Evolutionary conservation across 2,797 vertebrate species (phyloP).

Genomic region (Myoxocephalus aenaeus): DNA sequence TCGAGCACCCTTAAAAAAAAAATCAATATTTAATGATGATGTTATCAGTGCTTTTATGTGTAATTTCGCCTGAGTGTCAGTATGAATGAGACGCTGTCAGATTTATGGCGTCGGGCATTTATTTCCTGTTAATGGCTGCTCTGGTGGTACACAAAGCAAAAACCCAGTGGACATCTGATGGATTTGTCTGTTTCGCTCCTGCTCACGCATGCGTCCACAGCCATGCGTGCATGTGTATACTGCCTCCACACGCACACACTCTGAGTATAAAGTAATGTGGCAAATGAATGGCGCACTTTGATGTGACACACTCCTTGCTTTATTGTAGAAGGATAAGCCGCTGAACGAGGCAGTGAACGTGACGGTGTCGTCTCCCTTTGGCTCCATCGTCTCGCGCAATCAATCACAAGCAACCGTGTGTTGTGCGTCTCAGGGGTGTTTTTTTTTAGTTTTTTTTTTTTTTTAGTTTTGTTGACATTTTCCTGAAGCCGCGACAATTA

Average conservation of each 20-base stretch:
- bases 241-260: not conserved
- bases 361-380: slow-evolving; percentile 16
- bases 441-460: slow-evolving; percentile 12
- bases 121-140: slow-evolving; percentile 78
- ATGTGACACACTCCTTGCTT: slow-evolving; percentile 38
- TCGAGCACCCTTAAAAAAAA: slow-evolving; percentile 76
- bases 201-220: slow-evolving; percentile 58
- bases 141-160: slow-evolving; percentile 72
- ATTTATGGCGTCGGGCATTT: slow-evolving; percentile 78
- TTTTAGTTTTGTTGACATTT: slow-evolving; percentile 67
- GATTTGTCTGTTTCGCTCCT: slow-evolving; percentile 73
- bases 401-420: slow-evolving; percentile 51
- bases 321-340: not conserved
- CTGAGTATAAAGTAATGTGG: not conserved
- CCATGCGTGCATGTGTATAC: slow-evolving; percentile 23
- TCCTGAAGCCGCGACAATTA: slow-evolving; percentile 58
- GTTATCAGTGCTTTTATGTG: slow-evolving; percentile 84
- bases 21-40: slow-evolving; percentile 86
- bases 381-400: slow-evolving; percentile 39
- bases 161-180: slow-evolving; percentile 75
- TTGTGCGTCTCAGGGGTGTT: slow-evolving; percentile 18
- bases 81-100: slow-evolving; percentile 84
- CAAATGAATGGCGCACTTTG: slow-evolving; percentile 27
- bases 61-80: slow-evolving; percentile 80
- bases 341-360: not conserved